Evolutionary conservation across 2,797 vertebrate species (phyloP), one percentile per base, ranked within the genome.

Genomic region (Scarus forsteni): DNA sequence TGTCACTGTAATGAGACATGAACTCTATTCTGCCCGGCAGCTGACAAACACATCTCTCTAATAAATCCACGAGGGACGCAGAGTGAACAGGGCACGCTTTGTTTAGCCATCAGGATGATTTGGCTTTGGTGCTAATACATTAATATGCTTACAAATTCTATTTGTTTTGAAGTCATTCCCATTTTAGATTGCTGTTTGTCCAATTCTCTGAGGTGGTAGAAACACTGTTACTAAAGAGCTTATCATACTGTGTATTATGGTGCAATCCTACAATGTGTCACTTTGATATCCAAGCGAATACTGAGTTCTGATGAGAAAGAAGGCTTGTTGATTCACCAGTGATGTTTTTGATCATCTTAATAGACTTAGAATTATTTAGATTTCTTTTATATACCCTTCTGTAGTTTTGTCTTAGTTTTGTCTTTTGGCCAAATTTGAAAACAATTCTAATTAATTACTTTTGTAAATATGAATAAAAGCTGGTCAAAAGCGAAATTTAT

Each of bases 51-150:
- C 58, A 66, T 57, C 36, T 67, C 38, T 7, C 57, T 81, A 69
- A 76, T 77, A 77, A 72, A 80, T 71, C 65, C 62, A 79, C 1
- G 8, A 77, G 75, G 73, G 73, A 77, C 56, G 51, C 38, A 46
- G 34, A 55, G 10, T 4, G 12, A 80, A 59, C 13, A 16, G 62
- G 63, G 8, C 16, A 9, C 59, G 44, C 11, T 59, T 60, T 70
- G 55, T 34, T n/a, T n/a, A 42, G 60, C 43, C 27, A 56, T 50
- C 57, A 42, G 42, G n/a, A 73, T 61, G 19, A 19, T 73, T 51
- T 36, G 18, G 5, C 39, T 55, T 66, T 12, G 12, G 50, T 54
- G 71, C 13, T 48, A 44, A 18, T 57, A 38, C 15, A 63, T 59
- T 52, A 13, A 43, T 19, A 2, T 57, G 13, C 11, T 48, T 13